A percentile compares a stretch with the other conserved stretches of the same genome.
These are phyloP conservation scores for Macrobrachium nipponense DNA, from an alignment of 1,140 invertebrate genomes.

Conservation along the genomic window DNA sequence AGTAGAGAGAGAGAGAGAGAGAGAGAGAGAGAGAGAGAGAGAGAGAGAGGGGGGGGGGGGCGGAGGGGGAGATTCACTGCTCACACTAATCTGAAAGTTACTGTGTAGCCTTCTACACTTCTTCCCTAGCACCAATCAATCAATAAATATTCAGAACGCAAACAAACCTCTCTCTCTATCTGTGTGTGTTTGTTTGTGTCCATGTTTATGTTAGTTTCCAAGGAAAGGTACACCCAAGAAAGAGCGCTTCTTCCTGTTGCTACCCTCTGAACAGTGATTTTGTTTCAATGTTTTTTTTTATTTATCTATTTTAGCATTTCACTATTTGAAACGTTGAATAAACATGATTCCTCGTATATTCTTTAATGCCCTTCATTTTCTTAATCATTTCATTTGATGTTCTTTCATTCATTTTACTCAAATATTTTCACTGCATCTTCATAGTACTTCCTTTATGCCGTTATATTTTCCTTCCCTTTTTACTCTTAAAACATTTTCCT, in stretches of 20 bases:
- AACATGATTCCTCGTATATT: neutral
- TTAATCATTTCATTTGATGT: neutral
- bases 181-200: neutral
- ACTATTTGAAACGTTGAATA: neutral
- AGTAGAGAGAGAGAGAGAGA: neutral
- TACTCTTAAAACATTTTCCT: neutral
- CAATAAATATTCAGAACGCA: too few relatives aligned
- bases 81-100: too few relatives aligned
- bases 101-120: too few relatives aligned
- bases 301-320: neutral
- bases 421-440: neutral
- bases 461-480: neutral
- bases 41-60: neutral
- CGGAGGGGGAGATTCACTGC: neutral
- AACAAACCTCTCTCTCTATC: slow-evolving; percentile 15
- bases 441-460: too few relatives aligned
- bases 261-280: neutral
- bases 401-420: neutral
- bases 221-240: neutral
- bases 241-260: neutral
- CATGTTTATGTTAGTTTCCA: neutral
- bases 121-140: too few relatives aligned
- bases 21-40: neutral
- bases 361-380: neutral
- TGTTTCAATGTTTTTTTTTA: neutral